phyloP scores from a whole-genome alignment of 2,888 invertebrate genomes.

The Ennomos erosarius region DNA sequence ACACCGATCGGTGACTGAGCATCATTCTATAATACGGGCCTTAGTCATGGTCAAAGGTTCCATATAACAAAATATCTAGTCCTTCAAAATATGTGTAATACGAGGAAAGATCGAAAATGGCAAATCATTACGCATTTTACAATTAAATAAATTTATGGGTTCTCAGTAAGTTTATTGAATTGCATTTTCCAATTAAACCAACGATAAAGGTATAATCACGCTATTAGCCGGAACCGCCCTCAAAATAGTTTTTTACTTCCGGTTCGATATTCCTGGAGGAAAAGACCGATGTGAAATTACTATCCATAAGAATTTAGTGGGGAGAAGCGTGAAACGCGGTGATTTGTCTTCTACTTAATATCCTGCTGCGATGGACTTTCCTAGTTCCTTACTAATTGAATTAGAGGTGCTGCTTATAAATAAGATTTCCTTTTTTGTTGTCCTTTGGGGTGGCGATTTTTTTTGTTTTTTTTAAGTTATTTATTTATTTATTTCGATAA shows the following conservation, averaged over 20 bases:
- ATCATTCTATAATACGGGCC: no score
- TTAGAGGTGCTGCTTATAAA: constrained; percentile 53
- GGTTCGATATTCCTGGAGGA: constrained; percentile 41
- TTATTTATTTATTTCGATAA: no score
- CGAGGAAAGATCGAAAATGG: no score
- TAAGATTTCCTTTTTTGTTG: constrained; percentile 32
- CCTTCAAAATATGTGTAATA: no score
- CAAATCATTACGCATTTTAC: no score
- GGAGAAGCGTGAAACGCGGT: constrained; percentile 68
- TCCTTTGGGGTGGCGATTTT: constrained; percentile 13
- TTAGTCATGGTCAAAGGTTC: no score
- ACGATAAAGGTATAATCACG: constrained; percentile 11
- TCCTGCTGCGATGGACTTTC: constrained; percentile 55
- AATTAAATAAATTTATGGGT: no score
- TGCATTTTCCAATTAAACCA: constrained; percentile 4
- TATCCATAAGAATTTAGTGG: constrained; percentile 67
- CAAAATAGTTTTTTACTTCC: constrained; percentile 28
- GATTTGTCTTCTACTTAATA: constrained; percentile 76
- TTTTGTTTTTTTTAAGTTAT: constrained; percentile 17
- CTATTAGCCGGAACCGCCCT: constrained; percentile 13
- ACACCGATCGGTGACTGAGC: no score
- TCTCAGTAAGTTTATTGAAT: not conserved
- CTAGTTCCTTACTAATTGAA: constrained; percentile 69
- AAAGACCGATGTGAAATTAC: constrained; percentile 52
- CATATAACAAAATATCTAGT: no score